These are phyloP conservation scores for Mimumesa dahlbomi DNA, from an alignment of 2,888 invertebrate species.

Conservation along the genomic window DNA sequence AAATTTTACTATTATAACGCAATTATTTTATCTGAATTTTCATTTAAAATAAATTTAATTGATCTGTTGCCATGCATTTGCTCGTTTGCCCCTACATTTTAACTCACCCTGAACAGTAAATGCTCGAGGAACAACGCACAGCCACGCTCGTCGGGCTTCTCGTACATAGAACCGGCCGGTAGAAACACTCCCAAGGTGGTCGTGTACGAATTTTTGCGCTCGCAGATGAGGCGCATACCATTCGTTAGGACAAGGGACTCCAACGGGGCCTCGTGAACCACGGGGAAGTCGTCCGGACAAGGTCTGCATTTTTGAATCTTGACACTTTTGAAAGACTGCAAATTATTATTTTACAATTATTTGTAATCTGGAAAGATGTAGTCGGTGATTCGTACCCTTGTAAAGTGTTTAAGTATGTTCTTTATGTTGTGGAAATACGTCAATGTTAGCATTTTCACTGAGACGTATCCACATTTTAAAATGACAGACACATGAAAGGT, in stretches of 20 bases:
- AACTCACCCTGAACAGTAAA: slow-evolving; percentile 63
- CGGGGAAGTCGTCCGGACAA: too few species aligned
- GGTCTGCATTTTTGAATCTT: too few species aligned
- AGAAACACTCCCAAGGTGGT: slow-evolving; percentile 65
- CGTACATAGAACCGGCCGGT: slow-evolving; percentile 66
- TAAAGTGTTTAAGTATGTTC: slow-evolving; percentile 7
- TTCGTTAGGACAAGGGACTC: slow-evolving; percentile 57
- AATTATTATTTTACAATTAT: too few species aligned
- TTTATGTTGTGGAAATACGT: slow-evolving; percentile 26
- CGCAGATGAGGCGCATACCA: slow-evolving; percentile 64
- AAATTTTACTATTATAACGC: too few species aligned
- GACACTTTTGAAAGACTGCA: not conserved
- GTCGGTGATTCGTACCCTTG: slow-evolving; percentile 34
- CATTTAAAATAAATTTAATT: too few species aligned
- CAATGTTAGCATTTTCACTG: not conserved
- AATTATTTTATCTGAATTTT: too few species aligned
- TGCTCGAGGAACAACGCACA: slow-evolving; percentile 67
- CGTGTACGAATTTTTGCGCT: slow-evolving; percentile 53
- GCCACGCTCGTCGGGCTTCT: slow-evolving; percentile 63
- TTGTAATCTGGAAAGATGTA: too few species aligned
- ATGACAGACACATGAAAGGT: slow-evolving; percentile 36
- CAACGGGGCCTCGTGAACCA: slow-evolving; percentile 28
- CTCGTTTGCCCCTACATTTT: too few species aligned
- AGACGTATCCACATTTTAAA: not conserved
- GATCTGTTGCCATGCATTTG: too few species aligned